These are phyloP conservation scores for Perizoma flavofasciatum DNA, from an alignment of 2,888 invertebrate species.

Conservation along the genomic window DNA sequence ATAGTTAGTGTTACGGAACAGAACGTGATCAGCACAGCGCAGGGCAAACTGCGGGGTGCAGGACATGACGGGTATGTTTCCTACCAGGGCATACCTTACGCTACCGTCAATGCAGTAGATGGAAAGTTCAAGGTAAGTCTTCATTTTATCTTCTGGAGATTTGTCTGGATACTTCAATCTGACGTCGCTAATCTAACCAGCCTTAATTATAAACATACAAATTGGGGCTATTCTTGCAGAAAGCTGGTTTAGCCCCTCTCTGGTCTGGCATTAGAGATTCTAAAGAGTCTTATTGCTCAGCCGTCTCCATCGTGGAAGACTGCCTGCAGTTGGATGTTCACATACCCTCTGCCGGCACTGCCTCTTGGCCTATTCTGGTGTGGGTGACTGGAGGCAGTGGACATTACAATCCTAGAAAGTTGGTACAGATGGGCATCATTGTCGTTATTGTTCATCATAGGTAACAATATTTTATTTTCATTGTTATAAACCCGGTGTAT, in stretches of 20 bases:
- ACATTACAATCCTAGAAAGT: constrained; percentile 54
- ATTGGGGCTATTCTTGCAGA: constrained; percentile 43
- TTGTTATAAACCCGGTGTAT: too few species aligned
- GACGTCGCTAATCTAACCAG: too few species aligned
- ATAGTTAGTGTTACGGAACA: constrained; percentile 38
- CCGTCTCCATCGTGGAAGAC: constrained; percentile 73
- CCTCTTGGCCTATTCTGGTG: constrained; percentile 62
- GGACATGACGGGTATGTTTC: constrained; percentile 59
- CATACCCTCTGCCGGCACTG: constrained; percentile 66
- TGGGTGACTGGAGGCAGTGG: constrained; percentile 67
- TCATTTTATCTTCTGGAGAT: neutral
- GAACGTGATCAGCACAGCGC: constrained; percentile 57
- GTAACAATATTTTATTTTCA: constrained; percentile 41
- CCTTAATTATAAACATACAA: too few species aligned
- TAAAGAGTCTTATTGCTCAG: constrained; percentile 50
- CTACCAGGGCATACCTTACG: constrained; percentile 71
- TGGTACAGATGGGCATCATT: constrained; percentile 63
- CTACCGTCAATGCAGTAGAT: constrained; percentile 42
- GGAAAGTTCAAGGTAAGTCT: constrained; percentile 64
- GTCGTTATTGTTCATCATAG: constrained; percentile 68
- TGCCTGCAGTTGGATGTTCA: constrained; percentile 87
- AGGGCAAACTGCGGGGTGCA: constrained; percentile 62
- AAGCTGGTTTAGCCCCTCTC: constrained; percentile 63
- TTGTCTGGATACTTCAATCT: neutral
- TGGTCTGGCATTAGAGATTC: constrained; percentile 64